These are phyloP conservation scores for rat (Rattus norvegicus) DNA, from an alignment of 2,113 vertebrate species.

Conservation along the genomic window DNA sequence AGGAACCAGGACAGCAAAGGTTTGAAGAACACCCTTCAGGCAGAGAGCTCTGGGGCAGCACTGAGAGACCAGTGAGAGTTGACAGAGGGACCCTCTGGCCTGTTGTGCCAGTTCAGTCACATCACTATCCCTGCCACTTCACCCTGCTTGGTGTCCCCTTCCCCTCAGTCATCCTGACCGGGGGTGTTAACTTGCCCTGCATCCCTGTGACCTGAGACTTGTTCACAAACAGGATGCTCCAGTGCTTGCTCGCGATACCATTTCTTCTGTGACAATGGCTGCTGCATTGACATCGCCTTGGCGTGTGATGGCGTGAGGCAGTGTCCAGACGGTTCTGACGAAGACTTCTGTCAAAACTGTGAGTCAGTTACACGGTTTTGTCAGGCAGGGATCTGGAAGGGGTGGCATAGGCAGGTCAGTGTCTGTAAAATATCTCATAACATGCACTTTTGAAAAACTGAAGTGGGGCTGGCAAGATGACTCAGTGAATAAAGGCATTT, in stretches of 20 bases:
- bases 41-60: background rate
- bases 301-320: constrained; percentile 95
- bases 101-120: background rate
- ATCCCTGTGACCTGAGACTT: constrained; percentile 64
- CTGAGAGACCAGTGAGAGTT: background rate
- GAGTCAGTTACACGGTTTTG: constrained; percentile 67
- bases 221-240: constrained; percentile 88
- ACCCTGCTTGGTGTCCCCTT: background rate
- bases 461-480: background rate
- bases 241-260: constrained; percentile 94
- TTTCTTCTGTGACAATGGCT: constrained; percentile 96
- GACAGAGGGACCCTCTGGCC: background rate
- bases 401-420: background rate
- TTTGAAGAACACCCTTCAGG: background rate
- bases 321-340: constrained; percentile 95
- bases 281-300: constrained; percentile 96
- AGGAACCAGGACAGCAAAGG: background rate
- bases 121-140: background rate
- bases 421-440: background rate
- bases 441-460: background rate
- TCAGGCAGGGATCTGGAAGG: background rate
- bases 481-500: background rate
- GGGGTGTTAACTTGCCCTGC: background rate
- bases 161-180: background rate
- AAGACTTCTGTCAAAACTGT: constrained; percentile 96